Evolutionary conservation across 2,113 vertebrate species (phyloP).

Genomic region (Ahaetulla prasina): DNA sequence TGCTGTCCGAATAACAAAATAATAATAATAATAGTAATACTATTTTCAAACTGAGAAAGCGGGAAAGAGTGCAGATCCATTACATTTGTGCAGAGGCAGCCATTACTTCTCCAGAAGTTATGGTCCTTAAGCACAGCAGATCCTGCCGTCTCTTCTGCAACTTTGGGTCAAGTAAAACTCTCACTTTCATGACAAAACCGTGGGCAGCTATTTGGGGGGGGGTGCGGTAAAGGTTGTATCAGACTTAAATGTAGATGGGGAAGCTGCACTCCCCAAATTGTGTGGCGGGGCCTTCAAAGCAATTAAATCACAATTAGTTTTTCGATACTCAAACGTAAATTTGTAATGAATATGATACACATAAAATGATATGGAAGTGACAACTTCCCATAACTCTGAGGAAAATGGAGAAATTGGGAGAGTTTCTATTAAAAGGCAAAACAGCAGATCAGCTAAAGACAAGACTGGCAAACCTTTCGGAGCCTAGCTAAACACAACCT

Average conservation of each 20-base stretch:
- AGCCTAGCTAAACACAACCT: neutral
- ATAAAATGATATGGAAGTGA: neutral
- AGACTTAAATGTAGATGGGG: neutral
- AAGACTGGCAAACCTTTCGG: neutral
- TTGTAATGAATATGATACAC: neutral
- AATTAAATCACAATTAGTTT: neutral
- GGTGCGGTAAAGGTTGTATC: neutral
- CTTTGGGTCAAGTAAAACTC: slow-evolving; percentile 13
- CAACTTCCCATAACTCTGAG: neutral
- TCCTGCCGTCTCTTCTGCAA: slow-evolving; percentile 37
- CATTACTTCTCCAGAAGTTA: slow-evolving; percentile 16
- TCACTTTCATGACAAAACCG: neutral
- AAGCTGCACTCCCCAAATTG: neutral
- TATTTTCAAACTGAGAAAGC: slow-evolving; percentile 11
- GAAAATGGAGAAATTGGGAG: neutral
- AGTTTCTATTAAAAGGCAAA: neutral
- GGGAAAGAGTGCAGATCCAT: slow-evolving; percentile 41
- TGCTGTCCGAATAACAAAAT: neutral
- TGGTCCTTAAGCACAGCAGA: neutral
- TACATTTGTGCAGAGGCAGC: slow-evolving; percentile 46
- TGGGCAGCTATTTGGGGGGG: neutral
- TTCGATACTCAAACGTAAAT: neutral
- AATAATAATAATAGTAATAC: fast-evolving
- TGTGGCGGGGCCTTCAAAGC: neutral
- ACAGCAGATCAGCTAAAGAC: neutral